A percentile compares a stretch with the other conserved stretches of the same genome.
phyloP scores from a whole-genome alignment of 2,888 invertebrate species.

The Amiota mariae region DNA sequence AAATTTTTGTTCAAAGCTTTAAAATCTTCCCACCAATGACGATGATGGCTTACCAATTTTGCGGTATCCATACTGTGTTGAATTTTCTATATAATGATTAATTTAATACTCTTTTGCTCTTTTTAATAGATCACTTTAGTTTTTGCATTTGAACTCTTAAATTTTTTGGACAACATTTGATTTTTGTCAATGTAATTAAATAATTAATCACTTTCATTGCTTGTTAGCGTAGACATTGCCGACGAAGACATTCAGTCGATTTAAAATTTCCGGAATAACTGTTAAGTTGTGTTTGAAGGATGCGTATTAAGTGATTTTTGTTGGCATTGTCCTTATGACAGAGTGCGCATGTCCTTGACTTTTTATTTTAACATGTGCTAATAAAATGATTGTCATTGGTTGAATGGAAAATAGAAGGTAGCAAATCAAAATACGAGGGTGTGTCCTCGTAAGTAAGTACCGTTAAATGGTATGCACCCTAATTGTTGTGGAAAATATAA shows the following conservation, averaged over 20 bases:
- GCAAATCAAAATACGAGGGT: constrained; percentile 41
- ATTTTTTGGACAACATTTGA: constrained; percentile 32
- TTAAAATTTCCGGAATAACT: constrained; percentile 56
- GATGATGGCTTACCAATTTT: constrained; percentile 61
- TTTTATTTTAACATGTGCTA: constrained; percentile 38
- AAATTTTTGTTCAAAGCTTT: constrained; percentile 24
- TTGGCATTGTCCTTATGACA: neutral
- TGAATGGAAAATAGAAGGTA: neutral
- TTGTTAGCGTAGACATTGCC: constrained; percentile 47
- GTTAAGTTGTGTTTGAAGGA: constrained; percentile 42
- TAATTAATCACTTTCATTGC: constrained; percentile 46
- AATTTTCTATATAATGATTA: no score
- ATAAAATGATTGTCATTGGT: constrained; percentile 45
- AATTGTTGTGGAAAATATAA: no score
- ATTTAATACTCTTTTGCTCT: constrained; percentile 12
- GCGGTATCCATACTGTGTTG: constrained; percentile 58
- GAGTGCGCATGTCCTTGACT: constrained; percentile 59
- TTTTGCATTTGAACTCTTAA: constrained; percentile 45
- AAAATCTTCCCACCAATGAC: constrained; percentile 22
- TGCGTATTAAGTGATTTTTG: constrained; percentile 40
- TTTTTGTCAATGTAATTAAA: constrained; percentile 60
- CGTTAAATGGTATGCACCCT: constrained; percentile 11
- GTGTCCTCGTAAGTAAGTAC: neutral
- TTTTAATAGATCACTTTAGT: constrained; percentile 35
- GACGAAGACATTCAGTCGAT: constrained; percentile 51